Evolutionary conservation across 92 coral and sea anemone species (phyloP).

Genomic region (Umimayanthus kanabou): DNA sequence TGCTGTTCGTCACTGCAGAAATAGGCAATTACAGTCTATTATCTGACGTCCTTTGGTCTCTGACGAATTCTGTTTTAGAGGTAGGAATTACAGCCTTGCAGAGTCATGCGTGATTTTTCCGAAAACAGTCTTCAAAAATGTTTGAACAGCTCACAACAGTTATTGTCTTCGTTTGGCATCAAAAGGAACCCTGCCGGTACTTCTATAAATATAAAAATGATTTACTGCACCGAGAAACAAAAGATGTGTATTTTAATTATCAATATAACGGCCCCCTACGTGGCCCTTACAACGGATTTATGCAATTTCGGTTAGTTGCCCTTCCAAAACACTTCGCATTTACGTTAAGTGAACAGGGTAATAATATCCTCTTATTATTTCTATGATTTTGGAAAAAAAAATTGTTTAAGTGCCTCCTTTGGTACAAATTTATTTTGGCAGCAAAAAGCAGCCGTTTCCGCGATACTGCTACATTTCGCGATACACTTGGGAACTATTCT

Average conservation of each 20-base stretch:
- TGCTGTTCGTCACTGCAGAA: no score
- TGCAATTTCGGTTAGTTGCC: not conserved
- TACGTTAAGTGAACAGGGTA: not conserved
- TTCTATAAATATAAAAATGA: not conserved
- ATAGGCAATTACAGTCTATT: no score
- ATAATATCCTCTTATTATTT: no score
- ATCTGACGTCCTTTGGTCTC: no score
- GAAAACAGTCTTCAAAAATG: not conserved
- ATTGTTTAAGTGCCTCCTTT: not conserved
- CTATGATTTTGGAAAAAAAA: not conserved
- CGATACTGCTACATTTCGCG: no score
- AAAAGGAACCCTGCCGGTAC: not conserved
- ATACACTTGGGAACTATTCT: no score
- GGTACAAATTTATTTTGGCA: no score
- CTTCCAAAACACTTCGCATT: not conserved
- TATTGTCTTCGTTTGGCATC: not conserved
- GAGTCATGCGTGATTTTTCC: constrained; percentile 1
- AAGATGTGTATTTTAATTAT: constrained; percentile 17
- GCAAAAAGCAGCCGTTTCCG: no score
- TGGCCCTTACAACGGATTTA: not conserved
- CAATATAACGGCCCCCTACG: constrained; percentile 1
- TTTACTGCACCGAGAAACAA: not conserved
- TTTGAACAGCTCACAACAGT: not conserved
- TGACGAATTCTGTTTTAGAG: no score
- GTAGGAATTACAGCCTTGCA: no score